These are phyloP conservation scores for Drosophila micromelanica DNA, from an alignment of 1,140 invertebrate species.

Conservation along the genomic window DNA sequence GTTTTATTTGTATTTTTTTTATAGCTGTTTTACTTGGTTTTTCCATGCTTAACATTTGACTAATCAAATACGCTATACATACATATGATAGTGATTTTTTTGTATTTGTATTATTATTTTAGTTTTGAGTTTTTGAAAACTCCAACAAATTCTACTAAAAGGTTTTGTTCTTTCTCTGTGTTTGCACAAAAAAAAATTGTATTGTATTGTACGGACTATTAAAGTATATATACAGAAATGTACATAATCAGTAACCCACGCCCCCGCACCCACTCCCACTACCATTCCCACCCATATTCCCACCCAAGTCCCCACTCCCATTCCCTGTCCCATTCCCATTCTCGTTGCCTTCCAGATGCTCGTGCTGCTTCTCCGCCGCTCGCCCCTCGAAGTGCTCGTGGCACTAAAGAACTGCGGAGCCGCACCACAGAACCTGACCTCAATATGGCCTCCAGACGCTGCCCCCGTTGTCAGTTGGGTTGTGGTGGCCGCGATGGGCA, in stretches of 20 bases:
- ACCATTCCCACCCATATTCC: slow-evolving; percentile 13
- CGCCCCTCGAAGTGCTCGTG: slow-evolving; percentile 66
- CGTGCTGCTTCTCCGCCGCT: slow-evolving; percentile 68
- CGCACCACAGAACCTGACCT: slow-evolving; percentile 84
- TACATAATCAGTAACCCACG: slow-evolving; percentile 45
- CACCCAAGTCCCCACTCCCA: slow-evolving; percentile 9
- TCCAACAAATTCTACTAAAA: slow-evolving; percentile 76
- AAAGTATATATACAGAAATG: slow-evolving; percentile 45
- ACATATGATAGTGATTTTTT: slow-evolving; percentile 49
- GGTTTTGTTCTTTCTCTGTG: neutral
- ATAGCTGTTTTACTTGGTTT: slow-evolving; percentile 13
- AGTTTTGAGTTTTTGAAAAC: slow-evolving; percentile 27
- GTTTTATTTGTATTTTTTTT: slow-evolving; percentile 5
- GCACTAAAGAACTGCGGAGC: slow-evolving; percentile 83
- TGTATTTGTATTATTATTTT: slow-evolving; percentile 20
- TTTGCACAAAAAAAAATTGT: slow-evolving; percentile 23
- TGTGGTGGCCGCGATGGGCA: slow-evolving; percentile 87
- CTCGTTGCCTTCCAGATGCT: slow-evolving; percentile 26
- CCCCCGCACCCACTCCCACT: slow-evolving; percentile 8
- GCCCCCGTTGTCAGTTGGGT: slow-evolving; percentile 88
- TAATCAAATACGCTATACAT: slow-evolving; percentile 40
- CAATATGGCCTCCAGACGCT: slow-evolving; percentile 88
- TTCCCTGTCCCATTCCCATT: slow-evolving; percentile 16
- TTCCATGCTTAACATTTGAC: slow-evolving; percentile 38
- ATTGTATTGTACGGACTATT: slow-evolving; percentile 12